These are phyloP conservation scores for Falco concolor DNA, from an alignment of 2,797 vertebrate genomes.

Conservation along the genomic window DNA sequence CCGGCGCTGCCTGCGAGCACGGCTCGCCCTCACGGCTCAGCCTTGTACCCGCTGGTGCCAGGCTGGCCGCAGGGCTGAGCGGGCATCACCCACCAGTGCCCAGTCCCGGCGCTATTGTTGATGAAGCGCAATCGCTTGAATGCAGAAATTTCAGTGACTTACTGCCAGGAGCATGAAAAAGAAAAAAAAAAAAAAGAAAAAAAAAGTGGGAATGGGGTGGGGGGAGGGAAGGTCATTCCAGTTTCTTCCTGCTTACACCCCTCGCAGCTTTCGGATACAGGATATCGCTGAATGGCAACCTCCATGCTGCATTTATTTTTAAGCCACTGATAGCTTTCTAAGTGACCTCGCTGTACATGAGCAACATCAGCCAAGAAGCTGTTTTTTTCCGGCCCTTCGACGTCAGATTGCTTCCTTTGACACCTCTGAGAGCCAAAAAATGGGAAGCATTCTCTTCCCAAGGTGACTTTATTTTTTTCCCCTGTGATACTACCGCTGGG, in stretches of 20 bases:
- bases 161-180: background rate
- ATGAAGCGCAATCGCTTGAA: background rate
- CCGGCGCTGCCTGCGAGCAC: background rate
- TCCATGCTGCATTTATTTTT: constrained; percentile 65
- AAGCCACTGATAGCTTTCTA: constrained; percentile 51
- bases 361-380: constrained; percentile 54
- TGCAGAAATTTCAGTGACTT: background rate
- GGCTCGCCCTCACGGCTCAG: background rate
- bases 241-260: constrained; percentile 29
- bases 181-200: no score
- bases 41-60: background rate
- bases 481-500: background rate
- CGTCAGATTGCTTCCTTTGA: constrained; percentile 78
- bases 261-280: constrained; percentile 54
- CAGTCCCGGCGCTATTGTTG: background rate
- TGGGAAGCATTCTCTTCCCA: constrained; percentile 63
- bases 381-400: constrained; percentile 67
- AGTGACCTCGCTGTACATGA: constrained; percentile 57
- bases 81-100: background rate
- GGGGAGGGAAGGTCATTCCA: constrained; percentile 18
- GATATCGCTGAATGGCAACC: constrained; percentile 58
- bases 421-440: constrained; percentile 76
- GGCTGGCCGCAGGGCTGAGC: accelerated
- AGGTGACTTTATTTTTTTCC: constrained; percentile 43
- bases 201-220: background rate